A percentile compares a stretch with the other conserved stretches of the same genome.
Conservation (phyloP, 2,888 invertebrate genomes). For the Trissonchulus latispiculum region DNA sequence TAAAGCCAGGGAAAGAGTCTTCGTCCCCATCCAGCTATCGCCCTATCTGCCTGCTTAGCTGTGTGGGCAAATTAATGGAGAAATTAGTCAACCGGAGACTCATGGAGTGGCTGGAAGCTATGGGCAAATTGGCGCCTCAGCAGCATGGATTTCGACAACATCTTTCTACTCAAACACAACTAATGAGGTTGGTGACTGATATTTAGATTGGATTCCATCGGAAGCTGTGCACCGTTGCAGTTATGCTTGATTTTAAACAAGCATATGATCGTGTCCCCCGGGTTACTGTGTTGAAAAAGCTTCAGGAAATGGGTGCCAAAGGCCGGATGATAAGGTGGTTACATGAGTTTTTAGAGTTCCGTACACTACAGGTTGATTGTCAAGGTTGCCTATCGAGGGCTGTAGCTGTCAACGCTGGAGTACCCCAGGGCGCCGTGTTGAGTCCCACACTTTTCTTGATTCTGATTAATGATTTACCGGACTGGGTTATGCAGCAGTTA, state of each 20-base stretch:
- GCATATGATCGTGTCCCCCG: neutral
- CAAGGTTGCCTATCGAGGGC: too few species aligned
- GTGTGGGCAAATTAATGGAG: neutral
- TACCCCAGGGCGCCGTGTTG: neutral
- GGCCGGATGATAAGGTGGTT: neutral
- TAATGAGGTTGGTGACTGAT: neutral
- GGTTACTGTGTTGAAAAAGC: too few species aligned
- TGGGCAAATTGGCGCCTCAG: neutral
- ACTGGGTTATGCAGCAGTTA: too few species aligned
- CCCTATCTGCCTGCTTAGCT: neutral
- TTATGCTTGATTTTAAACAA: too few species aligned
- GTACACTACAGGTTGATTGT: too few species aligned
- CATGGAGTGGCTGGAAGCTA: neutral
- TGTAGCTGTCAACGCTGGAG: neutral
- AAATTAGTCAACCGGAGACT: neutral
- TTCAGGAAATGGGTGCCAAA: neutral
- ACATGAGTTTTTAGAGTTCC: too few species aligned
- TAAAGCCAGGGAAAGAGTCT: neutral
- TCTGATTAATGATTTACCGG: neutral
- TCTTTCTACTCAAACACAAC: neutral
- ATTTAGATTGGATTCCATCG: neutral
- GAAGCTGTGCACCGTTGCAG: too few species aligned
- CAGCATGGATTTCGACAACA: neutral
- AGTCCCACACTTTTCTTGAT: neutral
- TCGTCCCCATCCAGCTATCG: neutral